These are phyloP conservation scores for Spea bombifrons DNA, from an alignment of 2,113 vertebrate genomes.

Conservation along the genomic window DNA sequence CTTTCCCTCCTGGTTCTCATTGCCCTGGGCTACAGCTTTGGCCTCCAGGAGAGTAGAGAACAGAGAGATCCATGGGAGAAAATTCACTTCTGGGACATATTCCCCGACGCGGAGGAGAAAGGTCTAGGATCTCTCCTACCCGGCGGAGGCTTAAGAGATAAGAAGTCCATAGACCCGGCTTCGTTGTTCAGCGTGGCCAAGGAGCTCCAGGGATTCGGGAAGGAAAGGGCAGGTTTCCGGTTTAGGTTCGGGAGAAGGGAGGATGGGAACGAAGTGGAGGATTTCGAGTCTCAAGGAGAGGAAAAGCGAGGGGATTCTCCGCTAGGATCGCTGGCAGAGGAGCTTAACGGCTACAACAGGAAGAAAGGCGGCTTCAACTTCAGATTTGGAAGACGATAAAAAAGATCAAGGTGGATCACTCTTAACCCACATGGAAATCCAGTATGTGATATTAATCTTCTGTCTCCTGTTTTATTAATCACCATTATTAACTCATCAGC, in stretches of 20 bases:
- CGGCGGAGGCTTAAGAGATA: not conserved
- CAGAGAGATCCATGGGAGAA: rapidly evolving
- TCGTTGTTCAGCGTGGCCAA: constrained; percentile 49
- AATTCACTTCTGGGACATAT: not conserved
- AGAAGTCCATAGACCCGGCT: not conserved
- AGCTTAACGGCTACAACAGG: constrained; percentile 59
- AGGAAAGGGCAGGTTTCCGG: constrained; percentile 21
- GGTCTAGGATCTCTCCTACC: rapidly evolving
- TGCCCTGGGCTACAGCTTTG: constrained; percentile 56
- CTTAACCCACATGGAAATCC: not conserved
- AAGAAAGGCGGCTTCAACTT: constrained; percentile 67
- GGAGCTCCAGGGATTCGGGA: constrained; percentile 43
- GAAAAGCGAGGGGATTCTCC: constrained; percentile 37
- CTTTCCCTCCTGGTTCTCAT: constrained; percentile 61
- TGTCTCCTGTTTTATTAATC: constrained; percentile 2
- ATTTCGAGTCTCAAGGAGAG: rapidly evolving
- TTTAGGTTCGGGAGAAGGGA: constrained; percentile 44
- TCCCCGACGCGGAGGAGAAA: rapidly evolving
- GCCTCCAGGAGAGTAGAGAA: constrained; percentile 20
- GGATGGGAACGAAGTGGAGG: rapidly evolving
- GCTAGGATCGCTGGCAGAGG: constrained; percentile 58
- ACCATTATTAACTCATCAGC: not conserved
- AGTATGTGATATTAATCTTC: constrained; percentile 1
- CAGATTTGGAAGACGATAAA: constrained; percentile 63
- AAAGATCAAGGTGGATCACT: too few species aligned